A percentile compares a stretch with the other conserved stretches of the same genome.
Evolutionary conservation across 2,113 vertebrate species (phyloP).

Genomic region (Oryzias melastigma): DNA sequence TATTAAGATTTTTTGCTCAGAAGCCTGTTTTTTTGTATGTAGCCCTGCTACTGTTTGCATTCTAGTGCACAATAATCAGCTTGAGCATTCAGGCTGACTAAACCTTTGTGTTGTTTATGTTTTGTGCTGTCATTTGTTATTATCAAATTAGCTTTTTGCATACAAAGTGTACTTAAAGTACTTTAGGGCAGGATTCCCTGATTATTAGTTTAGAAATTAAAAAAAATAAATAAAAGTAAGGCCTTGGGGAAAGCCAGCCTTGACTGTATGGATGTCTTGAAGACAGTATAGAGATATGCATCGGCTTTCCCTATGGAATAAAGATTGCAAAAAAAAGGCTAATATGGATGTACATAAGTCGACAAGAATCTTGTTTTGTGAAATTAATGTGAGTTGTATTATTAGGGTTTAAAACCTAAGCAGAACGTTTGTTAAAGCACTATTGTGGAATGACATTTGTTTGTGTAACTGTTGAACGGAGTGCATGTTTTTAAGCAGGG

Average conservation of each 20-base stretch:
- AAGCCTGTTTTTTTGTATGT: slow-evolving; percentile 21
- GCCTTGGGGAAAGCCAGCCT: slow-evolving; percentile 24
- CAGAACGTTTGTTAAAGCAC: slow-evolving; percentile 69
- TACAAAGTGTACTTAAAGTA: slow-evolving; percentile 77
- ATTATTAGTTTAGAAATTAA: slow-evolving; percentile 16
- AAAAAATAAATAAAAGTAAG: background rate
- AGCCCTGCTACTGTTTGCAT: slow-evolving; percentile 54
- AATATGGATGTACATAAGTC: slow-evolving; percentile 42
- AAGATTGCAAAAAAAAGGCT: slow-evolving; percentile 41
- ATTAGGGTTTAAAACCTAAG: slow-evolving; percentile 63
- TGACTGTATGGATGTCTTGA: slow-evolving; percentile 33
- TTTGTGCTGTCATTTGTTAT: slow-evolving; percentile 53
- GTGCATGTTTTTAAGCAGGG: slow-evolving; percentile 85
- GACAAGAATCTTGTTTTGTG: slow-evolving; percentile 37
- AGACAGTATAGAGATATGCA: slow-evolving; percentile 30
- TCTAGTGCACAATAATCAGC: slow-evolving; percentile 59
- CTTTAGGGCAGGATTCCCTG: slow-evolving; percentile 60
- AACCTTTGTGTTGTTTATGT: slow-evolving; percentile 49
- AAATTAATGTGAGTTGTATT: slow-evolving; percentile 51
- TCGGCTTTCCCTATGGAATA: slow-evolving; percentile 13
- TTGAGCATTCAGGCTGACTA: slow-evolving; percentile 50
- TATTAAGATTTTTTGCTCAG: slow-evolving; percentile 27
- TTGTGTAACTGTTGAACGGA: slow-evolving; percentile 80
- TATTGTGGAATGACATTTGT: slow-evolving; percentile 72
- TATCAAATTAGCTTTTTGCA: slow-evolving; percentile 55